A percentile compares a stretch with the other conserved stretches of the same genome.
Conservation (phyloP, 2,797 vertebrate genomes). For the Gymnothorax javanicus region DNA sequence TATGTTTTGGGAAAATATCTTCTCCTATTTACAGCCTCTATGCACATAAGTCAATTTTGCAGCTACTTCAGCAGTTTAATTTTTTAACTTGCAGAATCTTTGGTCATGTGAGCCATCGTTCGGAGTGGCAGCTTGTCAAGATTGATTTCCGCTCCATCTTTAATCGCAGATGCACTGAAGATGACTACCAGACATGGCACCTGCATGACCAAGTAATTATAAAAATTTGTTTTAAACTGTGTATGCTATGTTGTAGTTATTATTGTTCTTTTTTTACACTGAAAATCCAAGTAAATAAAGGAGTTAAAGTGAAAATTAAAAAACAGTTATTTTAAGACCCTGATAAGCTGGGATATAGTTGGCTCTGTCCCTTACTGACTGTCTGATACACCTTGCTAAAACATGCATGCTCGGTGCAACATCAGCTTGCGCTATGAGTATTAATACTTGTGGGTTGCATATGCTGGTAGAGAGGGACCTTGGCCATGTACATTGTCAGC, state of each 20-base stretch:
- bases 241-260: neutral
- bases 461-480: too few species aligned
- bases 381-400: too few species aligned
- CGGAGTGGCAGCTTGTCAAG: conserved; percentile 98
- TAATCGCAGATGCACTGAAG: conserved; percentile 86
- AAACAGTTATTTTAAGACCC: too few species aligned
- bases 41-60: neutral
- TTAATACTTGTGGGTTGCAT: too few species aligned
- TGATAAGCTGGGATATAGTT: too few species aligned
- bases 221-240: neutral
- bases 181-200: conserved; percentile 93
- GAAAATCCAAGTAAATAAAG: too few species aligned
- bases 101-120: conserved; percentile 96
- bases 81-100: conserved; percentile 79
- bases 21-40: neutral
- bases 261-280: too few species aligned
- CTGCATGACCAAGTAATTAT: conserved; percentile 88
- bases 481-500: too few species aligned
- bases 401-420: too few species aligned
- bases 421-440: too few species aligned
- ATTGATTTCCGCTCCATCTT: conserved; percentile 98
- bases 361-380: too few species aligned
- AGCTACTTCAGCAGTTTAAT: neutral
- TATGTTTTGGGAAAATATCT: neutral
- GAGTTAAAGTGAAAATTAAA: too few species aligned